Base-by-base conservation (phyloP, 2,797 vertebrate species). In the Remorina albescens region DNA sequence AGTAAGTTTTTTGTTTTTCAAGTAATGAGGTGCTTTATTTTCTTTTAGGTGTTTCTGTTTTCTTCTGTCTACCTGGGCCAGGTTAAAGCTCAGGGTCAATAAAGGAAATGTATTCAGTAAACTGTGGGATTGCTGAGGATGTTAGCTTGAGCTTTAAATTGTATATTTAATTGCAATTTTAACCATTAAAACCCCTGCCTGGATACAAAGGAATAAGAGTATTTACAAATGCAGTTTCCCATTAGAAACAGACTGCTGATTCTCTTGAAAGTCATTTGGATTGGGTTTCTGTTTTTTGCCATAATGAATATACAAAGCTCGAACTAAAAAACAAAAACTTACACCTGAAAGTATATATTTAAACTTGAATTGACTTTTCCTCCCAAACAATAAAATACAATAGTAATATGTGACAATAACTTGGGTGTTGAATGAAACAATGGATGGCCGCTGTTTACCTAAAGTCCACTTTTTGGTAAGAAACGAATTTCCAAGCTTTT, bases 361-460 rank as follows among this genome's bases (percentile, higher is more conserved):
- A 1, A 44, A 39, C 2, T 30, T 0, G 0, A 44, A 46, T 12
- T 47, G 5, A 6, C 26, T 11, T 1, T 10, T 2, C 0, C 0
- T n/a, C 15, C 23, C 26, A 1, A 53, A n/a, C 4, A 50, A 60
- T 15, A 0, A 41, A n/a, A 5, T 37, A 28, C 58, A 32, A 30
- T 1, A 0, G 13, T n/a, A 32, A 16, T 59, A 1, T 28, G 5
- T 26, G 1, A 4, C 32, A 36, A 7, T n/a, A 25, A 16, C 0
- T 19, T 0, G 28, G 58, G 13, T 44, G 30, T 13, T 36, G 2
- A 19, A 21, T 71, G 54, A 64, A 76, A 84, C 77, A 81, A 82
- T 69, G 46, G 46, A 71, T 12, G 16, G n/a, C 57, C 56, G 34
- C 8, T 61, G 36, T 57, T 50, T 37, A 19, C 0, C n/a, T 18